Conservation (phyloP, 2,888 invertebrate species). For the Frankliniella intonsa region DNA sequence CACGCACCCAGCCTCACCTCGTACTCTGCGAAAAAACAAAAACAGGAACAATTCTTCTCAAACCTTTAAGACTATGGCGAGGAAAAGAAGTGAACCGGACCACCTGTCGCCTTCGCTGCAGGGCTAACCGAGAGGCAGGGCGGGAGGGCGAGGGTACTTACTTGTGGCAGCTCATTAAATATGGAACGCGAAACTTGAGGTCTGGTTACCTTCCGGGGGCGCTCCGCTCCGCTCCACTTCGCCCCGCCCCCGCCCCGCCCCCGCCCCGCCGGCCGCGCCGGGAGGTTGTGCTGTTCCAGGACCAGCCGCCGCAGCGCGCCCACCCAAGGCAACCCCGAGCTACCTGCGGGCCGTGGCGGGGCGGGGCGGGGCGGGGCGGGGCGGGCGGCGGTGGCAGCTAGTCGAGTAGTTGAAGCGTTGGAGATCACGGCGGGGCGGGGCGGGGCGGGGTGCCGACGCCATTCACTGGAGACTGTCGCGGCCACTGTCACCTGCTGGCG, state of each 20-base stretch:
- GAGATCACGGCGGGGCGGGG: background rate
- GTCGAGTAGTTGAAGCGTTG: background rate
- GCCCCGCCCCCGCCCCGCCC: background rate
- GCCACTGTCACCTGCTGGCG: background rate
- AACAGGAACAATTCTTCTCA: background rate
- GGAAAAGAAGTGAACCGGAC: too few species aligned
- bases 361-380: background rate
- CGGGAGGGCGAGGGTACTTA: background rate
- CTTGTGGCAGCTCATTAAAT: constrained; percentile 14
- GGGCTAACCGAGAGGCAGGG: background rate
- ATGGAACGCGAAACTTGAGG: constrained; percentile 22
- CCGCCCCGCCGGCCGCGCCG: background rate
- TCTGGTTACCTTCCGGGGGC: constrained; percentile 10
- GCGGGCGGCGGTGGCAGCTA: background rate
- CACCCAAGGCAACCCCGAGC: background rate
- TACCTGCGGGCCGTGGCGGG: background rate
- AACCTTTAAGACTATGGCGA: too few species aligned
- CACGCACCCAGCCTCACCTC: background rate
- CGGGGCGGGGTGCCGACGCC: background rate
- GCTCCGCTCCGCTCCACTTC: background rate
- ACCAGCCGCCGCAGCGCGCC: background rate
- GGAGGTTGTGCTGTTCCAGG: background rate
- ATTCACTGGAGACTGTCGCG: background rate
- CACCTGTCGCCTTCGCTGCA: background rate
- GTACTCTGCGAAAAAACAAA: background rate